Evolutionary conservation across 2,888 invertebrate genomes (phyloP).

Genomic region (Tuberolachnus salignus): DNA sequence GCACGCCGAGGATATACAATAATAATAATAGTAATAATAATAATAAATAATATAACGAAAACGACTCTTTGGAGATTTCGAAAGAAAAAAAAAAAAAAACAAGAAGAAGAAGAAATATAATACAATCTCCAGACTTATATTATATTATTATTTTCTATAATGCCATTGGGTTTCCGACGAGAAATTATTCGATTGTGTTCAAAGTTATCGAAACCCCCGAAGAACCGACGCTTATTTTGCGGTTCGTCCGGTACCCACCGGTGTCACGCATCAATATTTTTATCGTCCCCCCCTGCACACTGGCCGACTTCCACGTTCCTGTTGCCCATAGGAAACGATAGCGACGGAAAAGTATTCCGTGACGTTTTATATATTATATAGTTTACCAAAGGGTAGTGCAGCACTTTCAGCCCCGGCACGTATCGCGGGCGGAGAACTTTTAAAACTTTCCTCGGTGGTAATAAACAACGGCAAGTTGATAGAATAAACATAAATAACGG

Average conservation of each 20-base stretch:
- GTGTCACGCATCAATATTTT: slow-evolving; percentile 47
- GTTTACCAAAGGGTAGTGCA: slow-evolving; percentile 28
- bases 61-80: no score
- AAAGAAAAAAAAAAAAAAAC: background rate
- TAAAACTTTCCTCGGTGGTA: slow-evolving; percentile 50
- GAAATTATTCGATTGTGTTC: slow-evolving; percentile 43
- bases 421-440: slow-evolving; percentile 47
- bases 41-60: no score
- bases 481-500: slow-evolving; percentile 56
- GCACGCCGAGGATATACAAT: no score
- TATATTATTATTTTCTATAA: background rate
- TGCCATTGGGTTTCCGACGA: background rate
- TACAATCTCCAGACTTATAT: background rate
- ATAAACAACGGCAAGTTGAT: slow-evolving; percentile 55
- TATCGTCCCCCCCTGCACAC: background rate
- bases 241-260: slow-evolving; percentile 28
- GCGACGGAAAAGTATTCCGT: slow-evolving; percentile 26
- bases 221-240: slow-evolving; percentile 43
- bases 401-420: slow-evolving; percentile 44
- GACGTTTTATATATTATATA: slow-evolving; percentile 35
- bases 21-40: no score
- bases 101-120: background rate
- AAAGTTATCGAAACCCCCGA: slow-evolving; percentile 44
- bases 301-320: background rate
- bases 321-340: slow-evolving; percentile 1